phyloP scores from a whole-genome alignment of 2,113 vertebrate genomes.

The Varanus salvator region DNA sequence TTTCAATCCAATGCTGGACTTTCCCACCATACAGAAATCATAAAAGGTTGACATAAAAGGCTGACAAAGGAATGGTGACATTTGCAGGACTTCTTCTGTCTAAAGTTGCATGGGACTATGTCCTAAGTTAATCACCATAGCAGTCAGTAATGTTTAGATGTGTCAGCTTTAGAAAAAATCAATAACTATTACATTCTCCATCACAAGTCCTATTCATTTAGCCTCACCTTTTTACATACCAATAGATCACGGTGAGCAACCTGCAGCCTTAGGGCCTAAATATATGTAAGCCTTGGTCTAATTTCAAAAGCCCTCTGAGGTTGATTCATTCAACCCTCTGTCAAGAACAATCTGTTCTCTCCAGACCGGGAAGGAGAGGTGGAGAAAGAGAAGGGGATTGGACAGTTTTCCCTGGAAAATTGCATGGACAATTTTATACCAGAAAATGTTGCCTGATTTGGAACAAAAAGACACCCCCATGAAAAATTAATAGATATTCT shows the following conservation, averaged over 20 bases:
- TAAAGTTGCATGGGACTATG: no score
- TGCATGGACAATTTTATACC: no score
- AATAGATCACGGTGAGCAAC: neutral
- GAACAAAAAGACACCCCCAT: no score
- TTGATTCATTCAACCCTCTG: no score
- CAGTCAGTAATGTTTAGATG: constrained; percentile 18
- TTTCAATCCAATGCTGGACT: constrained; percentile 37
- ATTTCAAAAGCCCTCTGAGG: neutral
- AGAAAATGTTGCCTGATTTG: no score
- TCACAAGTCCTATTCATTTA: neutral
- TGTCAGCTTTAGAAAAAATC: constrained; percentile 40
- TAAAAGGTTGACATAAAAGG: neutral
- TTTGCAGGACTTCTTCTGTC: no score
- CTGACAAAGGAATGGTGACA: no score
- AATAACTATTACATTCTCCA: constrained; percentile 12
- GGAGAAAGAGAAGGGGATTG: no score
- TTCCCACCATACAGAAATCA: constrained; percentile 36
- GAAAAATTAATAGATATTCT: no score
- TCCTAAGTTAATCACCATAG: constrained; percentile 13
- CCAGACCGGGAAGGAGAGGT: no score
- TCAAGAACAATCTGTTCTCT: no score
- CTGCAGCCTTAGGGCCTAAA: neutral
- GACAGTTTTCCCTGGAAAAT: no score
- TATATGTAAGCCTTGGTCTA: neutral
- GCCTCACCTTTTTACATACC: neutral